phyloP scores from a whole-genome alignment of 2,797 vertebrate genomes.

The Alosa sapidissima region DNA sequence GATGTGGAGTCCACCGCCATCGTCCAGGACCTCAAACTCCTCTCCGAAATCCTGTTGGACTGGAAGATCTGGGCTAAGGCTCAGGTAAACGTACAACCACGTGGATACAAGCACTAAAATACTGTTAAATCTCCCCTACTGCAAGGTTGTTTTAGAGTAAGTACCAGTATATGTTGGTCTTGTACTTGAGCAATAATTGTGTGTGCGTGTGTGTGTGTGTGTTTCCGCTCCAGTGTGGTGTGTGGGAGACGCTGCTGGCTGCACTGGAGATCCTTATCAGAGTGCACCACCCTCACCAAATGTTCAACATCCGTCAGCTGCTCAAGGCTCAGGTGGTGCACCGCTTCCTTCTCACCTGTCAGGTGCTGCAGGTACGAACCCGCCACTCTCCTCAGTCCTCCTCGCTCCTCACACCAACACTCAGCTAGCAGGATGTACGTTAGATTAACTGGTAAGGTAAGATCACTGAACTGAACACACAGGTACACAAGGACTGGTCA shows the following conservation, averaged over 20 bases:
- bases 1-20: conserved; percentile 83
- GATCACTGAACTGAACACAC: background rate
- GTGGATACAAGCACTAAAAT: background rate
- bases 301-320: conserved; percentile 92
- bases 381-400: background rate
- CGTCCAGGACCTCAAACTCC: conserved; percentile 86
- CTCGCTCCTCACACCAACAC: background rate
- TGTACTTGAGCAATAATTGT: background rate
- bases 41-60: conserved; percentile 90
- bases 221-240: conserved; percentile 76
- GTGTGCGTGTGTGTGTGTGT: background rate
- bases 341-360: conserved; percentile 92
- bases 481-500: background rate
- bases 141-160: no score
- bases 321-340: conserved; percentile 90
- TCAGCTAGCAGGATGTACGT: background rate
- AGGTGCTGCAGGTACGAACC: conserved; percentile 89
- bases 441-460: background rate
- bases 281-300: conserved; percentile 89
- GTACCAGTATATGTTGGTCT: background rate
- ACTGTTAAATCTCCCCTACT: no score
- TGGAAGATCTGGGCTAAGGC: conserved; percentile 99
- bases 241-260: conserved; percentile 90
- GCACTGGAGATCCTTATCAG: conserved; percentile 93
- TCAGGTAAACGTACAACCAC: conserved; percentile 74